Evolutionary conservation across 64 coral and sea anemone genomes (phyloP), one percentile per base, ranked within the genome.

Genomic region (Exaiptasia diaphana): DNA sequence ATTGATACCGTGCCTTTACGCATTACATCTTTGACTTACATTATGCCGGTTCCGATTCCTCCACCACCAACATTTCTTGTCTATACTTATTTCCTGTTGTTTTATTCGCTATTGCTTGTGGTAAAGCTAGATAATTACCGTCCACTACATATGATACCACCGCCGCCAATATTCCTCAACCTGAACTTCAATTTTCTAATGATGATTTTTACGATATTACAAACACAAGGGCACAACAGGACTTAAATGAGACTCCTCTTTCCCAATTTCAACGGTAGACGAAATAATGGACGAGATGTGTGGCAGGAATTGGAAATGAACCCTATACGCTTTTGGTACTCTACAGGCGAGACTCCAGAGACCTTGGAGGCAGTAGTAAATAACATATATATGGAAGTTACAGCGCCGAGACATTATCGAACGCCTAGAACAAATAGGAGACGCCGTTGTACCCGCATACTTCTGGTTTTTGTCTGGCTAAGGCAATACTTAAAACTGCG

Each of bases 321-420:
- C 26, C 57, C 56, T 26, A 33, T 30, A 18, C 45, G 62, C 10
- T 64, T 80, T 14, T 80, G 57, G 77, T 45, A 80, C 22, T 37
- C 22, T 30, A 64, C 77, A 31, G 77, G 77, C 1, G 77, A 80
- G 28, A 64, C 58, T 42, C 57, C 58, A 14, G 56, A 80, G 20
- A 64, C 54, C 3, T 60, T 80, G 0, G 36, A 62, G 10, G 56
- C 63, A n/a, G 34, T 77, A 8, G 49, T 58, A 36, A 18, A 77
- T 4, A 59, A 29, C n/a, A 56, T 77, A 3, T 22, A 35, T 1
- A 17, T 14, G 33, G 14, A 78, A 24, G 74, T 78, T 30, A 4
- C 74, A 30, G 74, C 33, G 44, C 74, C 74, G 58, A 15, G 74
- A 33, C 74, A 78, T 15, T 1, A 57, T 25, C 50, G 24, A 4